Evolutionary conservation across 2,797 vertebrate species (phyloP).

Genomic region (Aeoliscus strigatus): DNA sequence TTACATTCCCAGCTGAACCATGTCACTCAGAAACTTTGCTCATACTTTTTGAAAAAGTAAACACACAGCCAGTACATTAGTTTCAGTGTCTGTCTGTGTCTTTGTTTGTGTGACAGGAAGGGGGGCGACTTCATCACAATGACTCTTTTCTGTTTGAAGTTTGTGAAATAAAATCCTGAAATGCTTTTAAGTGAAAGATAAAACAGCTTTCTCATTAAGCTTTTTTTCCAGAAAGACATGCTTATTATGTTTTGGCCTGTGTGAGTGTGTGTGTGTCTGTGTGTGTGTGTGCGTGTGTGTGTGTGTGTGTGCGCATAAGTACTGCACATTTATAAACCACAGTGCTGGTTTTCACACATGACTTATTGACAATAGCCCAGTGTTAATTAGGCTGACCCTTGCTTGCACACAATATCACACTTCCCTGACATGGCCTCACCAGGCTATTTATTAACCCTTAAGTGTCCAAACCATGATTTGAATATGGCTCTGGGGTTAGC

Average conservation of each 20-base stretch:
- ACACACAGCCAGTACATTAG: conserved; percentile 16
- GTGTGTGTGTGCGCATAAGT: conserved; percentile 32
- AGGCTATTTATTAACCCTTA: conserved; percentile 64
- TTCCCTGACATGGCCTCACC: conserved; percentile 24
- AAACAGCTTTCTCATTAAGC: conserved; percentile 1
- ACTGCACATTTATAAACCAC: conserved; percentile 31
- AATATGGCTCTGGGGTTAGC: conserved; percentile 36
- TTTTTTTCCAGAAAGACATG: conserved; percentile 1
- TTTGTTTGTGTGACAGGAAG: conserved; percentile 3
- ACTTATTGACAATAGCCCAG: conserved; percentile 53
- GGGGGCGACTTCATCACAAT: background rate
- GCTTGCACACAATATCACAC: conserved; percentile 49
- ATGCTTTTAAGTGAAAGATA: background rate
- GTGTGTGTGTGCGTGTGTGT: conserved; percentile 26
- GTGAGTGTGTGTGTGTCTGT: conserved; percentile 2
- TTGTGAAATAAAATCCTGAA: too few species aligned
- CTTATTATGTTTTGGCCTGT: conserved; percentile 5
- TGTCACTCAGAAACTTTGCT: conserved; percentile 70
- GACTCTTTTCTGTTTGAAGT: conserved; percentile 1
- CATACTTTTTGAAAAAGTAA: conserved; percentile 30
- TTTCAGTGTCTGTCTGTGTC: conserved; percentile 15
- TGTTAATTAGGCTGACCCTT: conserved; percentile 64
- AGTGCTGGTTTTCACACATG: conserved; percentile 52
- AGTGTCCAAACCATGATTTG: conserved; percentile 40
- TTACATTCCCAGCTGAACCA: conserved; percentile 64